Conservation (phyloP, 2,888 invertebrate genomes). For the Diaphora mendica region DNA sequence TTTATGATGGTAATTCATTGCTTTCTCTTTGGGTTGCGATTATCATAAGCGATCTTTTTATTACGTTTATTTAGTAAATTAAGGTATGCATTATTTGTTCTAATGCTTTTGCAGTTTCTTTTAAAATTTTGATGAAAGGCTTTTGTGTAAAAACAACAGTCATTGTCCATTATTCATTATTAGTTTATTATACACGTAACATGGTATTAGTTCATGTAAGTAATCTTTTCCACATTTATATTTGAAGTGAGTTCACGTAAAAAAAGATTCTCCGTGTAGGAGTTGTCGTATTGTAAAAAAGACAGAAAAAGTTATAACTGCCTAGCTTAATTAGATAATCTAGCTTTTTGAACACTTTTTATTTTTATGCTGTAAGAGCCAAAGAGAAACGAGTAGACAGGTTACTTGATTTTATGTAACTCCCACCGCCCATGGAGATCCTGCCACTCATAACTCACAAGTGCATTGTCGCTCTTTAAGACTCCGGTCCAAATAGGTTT, state of each 20-base stretch:
- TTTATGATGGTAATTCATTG: conserved; percentile 68
- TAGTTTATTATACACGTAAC: neutral
- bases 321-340: neutral
- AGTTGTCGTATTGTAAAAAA: too few relatives aligned
- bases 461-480: too few relatives aligned
- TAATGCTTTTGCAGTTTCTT: conserved; percentile 18
- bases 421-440: too few relatives aligned
- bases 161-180: neutral
- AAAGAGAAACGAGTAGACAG: too few relatives aligned
- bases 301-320: neutral
- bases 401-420: too few relatives aligned
- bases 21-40: conserved; percentile 45
- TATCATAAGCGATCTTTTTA: conserved; percentile 52
- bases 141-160: conserved; percentile 2
- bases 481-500: too few relatives aligned
- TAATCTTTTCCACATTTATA: neutral
- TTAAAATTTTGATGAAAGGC: conserved; percentile 2
- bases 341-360: neutral
- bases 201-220: neutral
- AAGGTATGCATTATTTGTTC: conserved; percentile 25
- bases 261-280: too few relatives aligned
- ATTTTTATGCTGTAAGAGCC: too few relatives aligned
- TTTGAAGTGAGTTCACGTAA: neutral
- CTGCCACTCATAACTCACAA: too few relatives aligned
- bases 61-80: conserved; percentile 51